Evolutionary conservation across 2,888 invertebrate species (phyloP).

Genomic region (Gnatocerus cornutus): DNA sequence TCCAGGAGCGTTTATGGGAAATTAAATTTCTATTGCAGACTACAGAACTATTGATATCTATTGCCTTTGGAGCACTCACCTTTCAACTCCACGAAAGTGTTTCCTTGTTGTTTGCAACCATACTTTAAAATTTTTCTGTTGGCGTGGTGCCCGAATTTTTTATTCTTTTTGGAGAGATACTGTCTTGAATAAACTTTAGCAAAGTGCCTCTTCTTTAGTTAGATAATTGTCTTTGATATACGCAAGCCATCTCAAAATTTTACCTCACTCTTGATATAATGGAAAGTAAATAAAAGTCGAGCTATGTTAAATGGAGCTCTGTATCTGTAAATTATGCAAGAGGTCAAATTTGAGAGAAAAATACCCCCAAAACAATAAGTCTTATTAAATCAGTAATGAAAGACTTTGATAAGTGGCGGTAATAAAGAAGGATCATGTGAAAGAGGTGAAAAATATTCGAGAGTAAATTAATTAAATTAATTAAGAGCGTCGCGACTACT

Average conservation of each 20-base stretch:
- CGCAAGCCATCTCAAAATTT: conserved; percentile 21
- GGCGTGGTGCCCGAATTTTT: conserved; percentile 34
- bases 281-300: conserved; percentile 38
- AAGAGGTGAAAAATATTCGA: too few species aligned
- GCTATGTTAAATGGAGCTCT: conserved; percentile 17
- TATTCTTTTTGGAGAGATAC: conserved; percentile 31
- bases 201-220: conserved; percentile 21
- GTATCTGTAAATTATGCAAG: conserved; percentile 14
- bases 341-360: not conserved
- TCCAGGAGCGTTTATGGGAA: conserved; percentile 18
- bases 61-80: not conserved
- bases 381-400: too few species aligned
- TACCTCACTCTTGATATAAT: conserved; percentile 29
- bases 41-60: conserved; percentile 24
- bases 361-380: too few species aligned
- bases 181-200: conserved; percentile 32
- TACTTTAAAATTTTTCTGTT: conserved; percentile 22
- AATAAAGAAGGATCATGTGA: too few species aligned
- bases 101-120: conserved; percentile 14
- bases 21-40: conserved; percentile 6
- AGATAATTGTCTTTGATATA: conserved; percentile 40
- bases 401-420: too few species aligned
- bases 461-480: too few species aligned
- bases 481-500: too few species aligned
- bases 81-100: conserved; percentile 1